Evolutionary conservation across 2,113 vertebrate species (phyloP).

Genomic region (Apistogramma diplotaenia): DNA sequence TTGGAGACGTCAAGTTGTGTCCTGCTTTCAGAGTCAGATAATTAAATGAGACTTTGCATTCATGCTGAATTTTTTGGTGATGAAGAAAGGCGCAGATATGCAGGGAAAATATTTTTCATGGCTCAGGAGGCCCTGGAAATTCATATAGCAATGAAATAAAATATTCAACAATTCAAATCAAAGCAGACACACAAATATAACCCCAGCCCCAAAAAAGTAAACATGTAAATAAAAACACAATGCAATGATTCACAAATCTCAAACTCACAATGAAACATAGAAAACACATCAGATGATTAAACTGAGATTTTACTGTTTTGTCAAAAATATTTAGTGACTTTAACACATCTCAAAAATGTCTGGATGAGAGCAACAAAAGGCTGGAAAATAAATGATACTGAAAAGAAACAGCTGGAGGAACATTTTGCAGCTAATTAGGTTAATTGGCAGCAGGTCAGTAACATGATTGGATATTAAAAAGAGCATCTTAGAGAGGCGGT

Average conservation of each 20-base stretch:
- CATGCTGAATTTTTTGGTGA: background rate
- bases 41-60: conserved; percentile 28
- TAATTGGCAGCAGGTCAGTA: background rate
- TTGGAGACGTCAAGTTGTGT: background rate
- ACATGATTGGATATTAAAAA: background rate
- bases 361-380: background rate
- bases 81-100: background rate
- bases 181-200: background rate
- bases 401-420: no score
- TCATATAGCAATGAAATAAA: background rate
- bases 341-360: no score
- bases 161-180: background rate
- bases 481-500: background rate
- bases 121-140: background rate
- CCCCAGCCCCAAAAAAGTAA: background rate
- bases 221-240: background rate
- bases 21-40: conserved; percentile 5
- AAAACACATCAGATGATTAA: background rate
- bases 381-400: no score
- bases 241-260: background rate
- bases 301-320: background rate
- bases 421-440: background rate
- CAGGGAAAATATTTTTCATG: background rate
- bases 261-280: background rate
- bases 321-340: background rate